phyloP scores from a whole-genome alignment of 2,888 invertebrate genomes.

The Corbicula japonica region DNA sequence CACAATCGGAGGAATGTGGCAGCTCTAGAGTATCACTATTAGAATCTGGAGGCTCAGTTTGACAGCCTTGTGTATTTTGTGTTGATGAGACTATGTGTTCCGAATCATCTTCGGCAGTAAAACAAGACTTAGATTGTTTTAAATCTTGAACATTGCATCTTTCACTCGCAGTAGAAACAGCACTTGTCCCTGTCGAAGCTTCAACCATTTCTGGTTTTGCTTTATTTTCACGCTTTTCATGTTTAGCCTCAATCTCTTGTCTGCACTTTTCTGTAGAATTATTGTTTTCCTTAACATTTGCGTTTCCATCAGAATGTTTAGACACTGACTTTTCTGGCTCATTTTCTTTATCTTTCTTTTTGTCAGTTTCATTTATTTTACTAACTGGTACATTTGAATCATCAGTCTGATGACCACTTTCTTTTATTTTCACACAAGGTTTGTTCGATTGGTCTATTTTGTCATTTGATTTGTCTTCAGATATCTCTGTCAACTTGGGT shows the following conservation, averaged over 20 bases:
- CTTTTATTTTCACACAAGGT: too few species aligned
- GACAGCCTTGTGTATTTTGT: constrained; percentile 66
- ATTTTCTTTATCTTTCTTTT: not conserved
- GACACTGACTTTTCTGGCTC: not conserved
- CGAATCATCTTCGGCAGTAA: constrained; percentile 59
- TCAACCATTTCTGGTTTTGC: constrained; percentile 41
- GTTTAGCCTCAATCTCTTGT: not conserved
- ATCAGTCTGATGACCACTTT: too few species aligned
- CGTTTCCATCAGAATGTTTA: not conserved
- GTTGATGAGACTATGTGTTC: constrained; percentile 67
- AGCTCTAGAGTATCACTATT: constrained; percentile 29
- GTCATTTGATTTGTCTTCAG: too few species aligned
- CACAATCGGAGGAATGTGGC: constrained; percentile 43
- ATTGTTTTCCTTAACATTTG: not conserved
- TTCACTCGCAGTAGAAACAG: constrained; percentile 4
- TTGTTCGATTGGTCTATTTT: too few species aligned
- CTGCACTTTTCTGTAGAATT: not conserved
- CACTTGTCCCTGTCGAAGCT: constrained; percentile 25
- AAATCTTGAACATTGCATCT: constrained; percentile 16
- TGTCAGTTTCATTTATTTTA: not conserved
- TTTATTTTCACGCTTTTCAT: constrained; percentile 8
- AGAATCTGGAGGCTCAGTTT: constrained; percentile 59
- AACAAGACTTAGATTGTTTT: constrained; percentile 35
- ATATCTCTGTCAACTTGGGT: too few species aligned
- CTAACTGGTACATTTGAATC: not conserved